Base-by-base conservation (phyloP, 2,797 vertebrate genomes). In the Decapterus maruadsi region DNA sequence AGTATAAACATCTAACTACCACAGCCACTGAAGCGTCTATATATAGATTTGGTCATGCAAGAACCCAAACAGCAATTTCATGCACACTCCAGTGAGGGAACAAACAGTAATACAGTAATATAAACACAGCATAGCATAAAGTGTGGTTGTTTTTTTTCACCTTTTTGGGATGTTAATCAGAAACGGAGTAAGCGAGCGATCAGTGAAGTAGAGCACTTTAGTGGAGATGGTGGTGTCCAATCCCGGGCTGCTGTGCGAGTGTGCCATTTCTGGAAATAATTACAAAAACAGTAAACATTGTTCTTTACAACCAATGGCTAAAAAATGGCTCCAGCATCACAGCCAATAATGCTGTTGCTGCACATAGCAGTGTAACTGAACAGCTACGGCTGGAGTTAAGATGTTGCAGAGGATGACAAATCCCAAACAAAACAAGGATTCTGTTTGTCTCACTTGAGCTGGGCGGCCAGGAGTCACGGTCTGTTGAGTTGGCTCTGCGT, bases 121-220 rank as follows among this genome's bases (percentile, higher is more conserved):
- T 65, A 78, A 81, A 66, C 19, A 62, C 20, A 40, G 12, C 26
- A 69, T 45, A 8, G 8, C 42, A 71, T 48, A 7, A 57, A 72
- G 42, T 57, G 62, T 26, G n/a, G n/a, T n/a, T 42, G 68, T 74
- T 64, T 65, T n/a, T 78, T 51, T 43, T 80, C 57, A 97, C 98
- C 98, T 98, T 95, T 99, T 99, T 83, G 98, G 97, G 93, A 99
- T 99, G 93, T 96, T 99, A 88, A 99, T 96, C 94, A 99, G 96
- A 90, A 99, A 99, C 20, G 98, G 98, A 4, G 98, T 99, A 81
- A 99, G 97, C 34, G 98, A 99, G 79, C 97, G 97, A 87, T 99
- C 97, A 2, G 98, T 99, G 93, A 99, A 99, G 93, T 99, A 99
- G 57, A 99, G 96, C 93, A 99, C 98, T 97, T 99, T 99, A 79